A percentile compares a stretch with the other conserved stretches of the same genome.
These are phyloP conservation scores for Littorina saxatilis DNA, from an alignment of 1,140 invertebrate genomes.

Conservation along the genomic window DNA sequence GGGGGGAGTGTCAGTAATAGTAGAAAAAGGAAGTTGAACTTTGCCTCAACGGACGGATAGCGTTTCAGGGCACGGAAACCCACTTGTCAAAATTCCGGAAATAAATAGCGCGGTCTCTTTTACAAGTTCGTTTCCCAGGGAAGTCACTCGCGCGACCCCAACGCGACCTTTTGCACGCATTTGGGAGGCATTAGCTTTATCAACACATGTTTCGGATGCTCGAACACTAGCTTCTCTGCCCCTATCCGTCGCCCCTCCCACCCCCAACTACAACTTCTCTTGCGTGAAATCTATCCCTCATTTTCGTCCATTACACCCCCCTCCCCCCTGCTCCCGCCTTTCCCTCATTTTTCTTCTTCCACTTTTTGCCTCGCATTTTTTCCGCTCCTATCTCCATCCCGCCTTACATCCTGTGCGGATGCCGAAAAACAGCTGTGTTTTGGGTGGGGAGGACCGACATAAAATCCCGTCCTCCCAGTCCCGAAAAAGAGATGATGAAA, in stretches of 20 bases:
- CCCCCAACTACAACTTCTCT: too few relatives aligned
- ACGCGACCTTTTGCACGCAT: too few relatives aligned
- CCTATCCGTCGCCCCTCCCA: too few relatives aligned
- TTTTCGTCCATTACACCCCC: neutral
- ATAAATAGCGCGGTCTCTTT: neutral
- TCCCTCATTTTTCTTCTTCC: neutral
- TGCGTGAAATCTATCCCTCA: neutral
- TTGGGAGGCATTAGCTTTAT: too few relatives aligned
- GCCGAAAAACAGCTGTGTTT: too few relatives aligned
- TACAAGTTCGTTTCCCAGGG: too few relatives aligned
- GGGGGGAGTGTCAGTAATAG: too few relatives aligned
- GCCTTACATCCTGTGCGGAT: neutral
- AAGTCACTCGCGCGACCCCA: too few relatives aligned
- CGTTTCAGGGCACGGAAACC: neutral
- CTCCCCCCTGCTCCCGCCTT: neutral
- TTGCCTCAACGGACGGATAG: neutral
- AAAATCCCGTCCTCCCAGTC: too few relatives aligned
- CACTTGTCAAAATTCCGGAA: neutral
- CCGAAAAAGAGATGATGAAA: too few relatives aligned
- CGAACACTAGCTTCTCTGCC: neutral
- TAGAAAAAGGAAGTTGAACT: constrained; percentile 1
- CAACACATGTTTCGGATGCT: too few relatives aligned
- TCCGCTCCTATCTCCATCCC: neutral
- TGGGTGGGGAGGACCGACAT: too few relatives aligned
- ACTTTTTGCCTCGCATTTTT: neutral